Evolutionary conservation across 2,113 vertebrate species (phyloP).

Genomic region (Hiodon tergisus): DNA sequence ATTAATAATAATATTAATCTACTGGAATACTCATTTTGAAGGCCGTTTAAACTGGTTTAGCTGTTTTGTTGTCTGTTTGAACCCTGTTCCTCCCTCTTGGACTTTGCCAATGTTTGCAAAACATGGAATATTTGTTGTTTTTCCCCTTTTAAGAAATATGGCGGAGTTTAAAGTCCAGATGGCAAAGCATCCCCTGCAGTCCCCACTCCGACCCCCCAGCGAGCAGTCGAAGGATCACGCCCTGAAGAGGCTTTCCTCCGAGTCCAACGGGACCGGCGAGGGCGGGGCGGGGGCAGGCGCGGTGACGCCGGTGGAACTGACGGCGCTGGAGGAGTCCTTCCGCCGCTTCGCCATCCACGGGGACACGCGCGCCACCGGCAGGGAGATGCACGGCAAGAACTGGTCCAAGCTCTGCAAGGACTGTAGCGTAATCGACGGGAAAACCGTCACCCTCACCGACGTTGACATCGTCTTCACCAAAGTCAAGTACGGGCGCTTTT

Average conservation of each 20-base stretch:
- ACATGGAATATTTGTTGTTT: not conserved
- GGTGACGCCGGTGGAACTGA: slow-evolving; percentile 69
- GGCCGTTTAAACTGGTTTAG: not conserved
- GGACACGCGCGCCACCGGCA: slow-evolving; percentile 84
- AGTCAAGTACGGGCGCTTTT: slow-evolving; percentile 78
- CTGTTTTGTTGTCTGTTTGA: no score
- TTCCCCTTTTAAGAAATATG: slow-evolving; percentile 49
- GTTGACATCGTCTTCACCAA: slow-evolving; percentile 98
- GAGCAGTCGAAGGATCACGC: slow-evolving; percentile 60
- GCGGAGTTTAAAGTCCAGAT: slow-evolving; percentile 69
- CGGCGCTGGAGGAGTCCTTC: slow-evolving; percentile 86
- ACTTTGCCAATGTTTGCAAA: no score
- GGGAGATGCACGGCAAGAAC: slow-evolving; percentile 94
- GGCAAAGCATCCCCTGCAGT: slow-evolving; percentile 57
- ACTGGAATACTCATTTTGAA: not conserved
- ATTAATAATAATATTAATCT: no score
- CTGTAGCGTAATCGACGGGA: slow-evolving; percentile 85
- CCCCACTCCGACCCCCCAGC: slow-evolving; percentile 49
- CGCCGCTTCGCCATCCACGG: slow-evolving; percentile 86
- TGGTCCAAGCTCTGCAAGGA: slow-evolving; percentile 96
- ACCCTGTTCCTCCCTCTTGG: no score
- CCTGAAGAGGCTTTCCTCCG: slow-evolving; percentile 62
- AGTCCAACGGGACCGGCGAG: slow-evolving; percentile 75
- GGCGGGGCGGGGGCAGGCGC: slow-evolving; percentile 54
- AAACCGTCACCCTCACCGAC: slow-evolving; percentile 84